phyloP scores from a whole-genome alignment of 2,888 invertebrate species.

The Acanthococcus lagerstroemiae region DNA sequence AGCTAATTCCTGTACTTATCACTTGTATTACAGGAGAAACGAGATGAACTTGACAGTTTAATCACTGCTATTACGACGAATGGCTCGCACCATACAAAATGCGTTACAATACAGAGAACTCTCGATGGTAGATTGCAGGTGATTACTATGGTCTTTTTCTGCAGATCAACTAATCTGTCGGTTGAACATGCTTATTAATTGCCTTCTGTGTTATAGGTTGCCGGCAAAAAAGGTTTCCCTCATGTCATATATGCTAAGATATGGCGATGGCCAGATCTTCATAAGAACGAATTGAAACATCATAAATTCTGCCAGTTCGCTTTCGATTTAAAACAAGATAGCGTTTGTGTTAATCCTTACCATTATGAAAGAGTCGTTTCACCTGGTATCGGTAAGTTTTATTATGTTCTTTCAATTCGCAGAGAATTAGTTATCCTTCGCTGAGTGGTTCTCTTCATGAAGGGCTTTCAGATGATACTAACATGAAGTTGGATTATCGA shows the following conservation, averaged over 20 bases:
- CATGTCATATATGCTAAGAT: conserved; percentile 98
- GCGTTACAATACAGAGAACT: conserved; percentile 97
- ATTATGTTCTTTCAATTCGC: too few relatives aligned
- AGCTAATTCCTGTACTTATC: background rate
- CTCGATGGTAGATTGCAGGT: conserved; percentile 96
- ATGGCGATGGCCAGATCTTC: conserved; percentile 99
- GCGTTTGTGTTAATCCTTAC: conserved; percentile 98
- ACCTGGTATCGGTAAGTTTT: conserved; percentile 78
- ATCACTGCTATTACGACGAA: conserved; percentile 99
- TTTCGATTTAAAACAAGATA: conserved; percentile 97
- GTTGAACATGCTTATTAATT: too few relatives aligned
- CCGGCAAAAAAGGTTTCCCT: conserved; percentile 97
- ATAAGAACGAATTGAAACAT: conserved; percentile 98
- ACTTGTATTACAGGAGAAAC: conserved; percentile 87
- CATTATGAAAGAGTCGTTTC: conserved; percentile 99
- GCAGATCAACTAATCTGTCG: too few relatives aligned
- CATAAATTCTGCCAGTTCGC: conserved; percentile 96
- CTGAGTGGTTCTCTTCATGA: too few relatives aligned
- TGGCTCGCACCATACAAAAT: conserved; percentile 95
- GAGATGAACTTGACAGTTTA: conserved; percentile 92
- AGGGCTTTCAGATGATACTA: too few relatives aligned
- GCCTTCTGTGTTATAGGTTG: conserved; percentile 62
- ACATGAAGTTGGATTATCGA: too few relatives aligned
- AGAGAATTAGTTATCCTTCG: too few relatives aligned
- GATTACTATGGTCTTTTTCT: too few relatives aligned